Base-by-base conservation (phyloP, 2,113 vertebrate genomes). In the Ursus arctos region DNA sequence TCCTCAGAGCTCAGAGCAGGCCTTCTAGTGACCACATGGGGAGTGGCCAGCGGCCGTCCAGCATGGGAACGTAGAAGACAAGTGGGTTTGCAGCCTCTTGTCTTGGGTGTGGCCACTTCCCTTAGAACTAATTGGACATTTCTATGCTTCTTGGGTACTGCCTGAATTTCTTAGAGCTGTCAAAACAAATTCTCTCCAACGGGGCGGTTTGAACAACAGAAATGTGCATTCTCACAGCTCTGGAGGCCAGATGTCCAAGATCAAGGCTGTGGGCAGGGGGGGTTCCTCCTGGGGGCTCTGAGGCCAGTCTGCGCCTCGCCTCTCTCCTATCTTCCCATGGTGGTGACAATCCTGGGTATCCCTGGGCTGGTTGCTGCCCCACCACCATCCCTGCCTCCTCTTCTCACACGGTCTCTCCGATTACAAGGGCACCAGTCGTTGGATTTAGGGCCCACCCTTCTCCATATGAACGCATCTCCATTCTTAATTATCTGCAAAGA, bases 361-460 rank as follows among this genome's bases (percentile, higher is more conserved):
- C 61, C 8, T 22, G 7, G 43, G 53, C 51, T 24, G 3, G 4
- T 21, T 4, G 51, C 6, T 0, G 1, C 0, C 0, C 8, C 14
- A 15, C 33, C 2, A 4, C 21, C 10, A 6, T 24, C 26, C 31
- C 16, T 55, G 65, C 43, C 18, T 43, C 65, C 0, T 11, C 85
- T 55, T 8, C 74, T 49, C 14, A 6, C 15, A 47, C 2, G 14
- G 26, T 67, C 7, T 61, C 26, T 22, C 28, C 14, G 33, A 3
- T 13, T 24, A 6, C 0, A 31, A 72, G n/a, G 49, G 74, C 36
- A 6, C 18, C 15, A 1, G n/a, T 8, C 14, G 1, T 2, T 21
- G 74, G 86, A 24, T 33, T 40, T 0, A n/a, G 84, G 72, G 8
- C 47, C 53, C 28, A 18, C 28, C 40, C 15, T 4, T 4, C 22